Percentiles rank a stretch among this genome's conserved stretches.
Conservation (phyloP, 2,113 vertebrate genomes). For the Tretioscincus oriximinensis region DNA sequence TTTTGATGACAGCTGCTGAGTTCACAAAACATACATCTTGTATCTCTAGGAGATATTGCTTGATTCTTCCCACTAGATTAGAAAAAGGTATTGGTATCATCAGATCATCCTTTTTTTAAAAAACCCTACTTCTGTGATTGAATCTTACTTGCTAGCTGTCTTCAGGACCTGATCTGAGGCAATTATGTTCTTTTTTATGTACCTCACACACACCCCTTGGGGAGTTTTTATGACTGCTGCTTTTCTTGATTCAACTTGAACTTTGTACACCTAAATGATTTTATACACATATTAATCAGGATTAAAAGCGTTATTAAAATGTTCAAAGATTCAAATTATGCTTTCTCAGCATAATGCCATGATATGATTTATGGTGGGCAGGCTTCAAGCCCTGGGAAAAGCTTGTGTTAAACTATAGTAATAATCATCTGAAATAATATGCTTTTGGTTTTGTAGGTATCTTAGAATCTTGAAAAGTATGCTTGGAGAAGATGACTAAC, state of each 20-base stretch:
- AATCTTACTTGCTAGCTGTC: not conserved
- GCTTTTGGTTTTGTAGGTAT: not conserved
- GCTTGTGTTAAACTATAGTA: not conserved
- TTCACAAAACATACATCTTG: too few species aligned
- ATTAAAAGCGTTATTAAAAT: not conserved
- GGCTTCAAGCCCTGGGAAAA: conserved; percentile 1
- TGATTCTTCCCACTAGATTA: too few species aligned
- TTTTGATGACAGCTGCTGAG: too few species aligned
- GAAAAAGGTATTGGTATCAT: too few species aligned
- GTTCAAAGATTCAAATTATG: not conserved
- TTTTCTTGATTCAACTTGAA: not conserved
- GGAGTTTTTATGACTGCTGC: not conserved
- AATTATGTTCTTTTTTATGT: not conserved
- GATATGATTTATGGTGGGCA: not conserved
- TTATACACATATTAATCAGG: not conserved
- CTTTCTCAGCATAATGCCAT: not conserved
- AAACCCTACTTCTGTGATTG: not conserved
- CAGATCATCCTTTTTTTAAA: not conserved
- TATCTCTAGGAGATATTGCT: too few species aligned
- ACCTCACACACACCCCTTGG: not conserved
- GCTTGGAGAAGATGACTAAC: conserved; percentile 1
- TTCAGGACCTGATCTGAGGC: not conserved
- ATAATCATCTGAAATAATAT: not conserved
- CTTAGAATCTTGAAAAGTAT: conserved; percentile 10
- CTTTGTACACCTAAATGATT: not conserved